Conservation (phyloP, 53 echinoderm and acorn worm species). For the Mesocentrotus franciscanus region DNA sequence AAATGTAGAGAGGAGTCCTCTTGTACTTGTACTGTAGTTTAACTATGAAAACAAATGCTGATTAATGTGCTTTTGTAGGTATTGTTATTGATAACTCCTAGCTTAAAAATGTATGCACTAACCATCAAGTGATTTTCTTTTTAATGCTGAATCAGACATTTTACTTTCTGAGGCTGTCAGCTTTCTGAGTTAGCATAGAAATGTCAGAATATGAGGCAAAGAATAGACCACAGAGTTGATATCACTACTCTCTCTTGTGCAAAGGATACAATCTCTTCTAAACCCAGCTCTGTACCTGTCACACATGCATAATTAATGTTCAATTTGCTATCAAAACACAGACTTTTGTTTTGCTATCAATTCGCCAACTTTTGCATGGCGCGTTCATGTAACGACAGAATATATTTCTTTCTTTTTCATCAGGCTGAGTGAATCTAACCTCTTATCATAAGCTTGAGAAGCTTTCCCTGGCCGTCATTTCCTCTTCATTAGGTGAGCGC, state of each 20-base stretch:
- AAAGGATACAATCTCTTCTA: no score
- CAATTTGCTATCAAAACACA: neutral
- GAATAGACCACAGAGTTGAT: no score
- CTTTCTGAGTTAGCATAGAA: no score
- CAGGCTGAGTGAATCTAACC: neutral
- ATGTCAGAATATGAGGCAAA: no score
- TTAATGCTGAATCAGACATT: no score
- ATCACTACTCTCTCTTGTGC: no score
- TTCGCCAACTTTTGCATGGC: neutral
- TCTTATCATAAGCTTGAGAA: slow-evolving; percentile 6
- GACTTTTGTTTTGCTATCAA: slow-evolving; percentile 7
- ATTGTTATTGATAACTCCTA: no score
- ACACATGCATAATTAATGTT: neutral
- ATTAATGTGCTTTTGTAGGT: neutral
- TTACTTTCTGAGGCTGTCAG: no score
- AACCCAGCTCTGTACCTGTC: no score
- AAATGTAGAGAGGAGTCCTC: no score
- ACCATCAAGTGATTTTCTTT: no score
- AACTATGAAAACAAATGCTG: neutral
- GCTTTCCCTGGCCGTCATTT: slow-evolving; percentile 21
- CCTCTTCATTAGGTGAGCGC: slow-evolving; percentile 17
- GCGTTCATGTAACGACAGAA: neutral
- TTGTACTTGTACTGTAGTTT: neutral
- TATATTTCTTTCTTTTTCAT: neutral
- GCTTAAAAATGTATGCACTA: no score